These are phyloP conservation scores for Coregonus sp. DNA, from an alignment of 2,797 vertebrate species.

Conservation along the genomic window DNA sequence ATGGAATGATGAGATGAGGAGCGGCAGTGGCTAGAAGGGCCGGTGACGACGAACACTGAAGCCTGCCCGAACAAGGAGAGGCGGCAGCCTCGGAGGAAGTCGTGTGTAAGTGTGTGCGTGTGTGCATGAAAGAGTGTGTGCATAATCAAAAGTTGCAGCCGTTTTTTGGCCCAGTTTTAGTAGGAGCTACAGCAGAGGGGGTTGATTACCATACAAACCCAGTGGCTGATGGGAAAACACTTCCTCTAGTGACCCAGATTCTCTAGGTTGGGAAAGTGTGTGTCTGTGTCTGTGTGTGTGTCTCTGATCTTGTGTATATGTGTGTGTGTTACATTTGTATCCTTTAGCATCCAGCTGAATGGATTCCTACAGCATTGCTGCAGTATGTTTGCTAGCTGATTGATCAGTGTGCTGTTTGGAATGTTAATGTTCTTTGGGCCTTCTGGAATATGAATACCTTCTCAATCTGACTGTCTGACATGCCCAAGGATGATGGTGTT, in stretches of 20 bases:
- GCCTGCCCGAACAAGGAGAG: too few species aligned
- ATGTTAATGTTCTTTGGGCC: not conserved
- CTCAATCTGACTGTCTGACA: not conserved
- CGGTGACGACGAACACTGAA: too few species aligned
- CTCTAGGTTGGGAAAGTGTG: not conserved
- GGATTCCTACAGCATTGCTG: too few species aligned
- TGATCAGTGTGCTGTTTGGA: not conserved
- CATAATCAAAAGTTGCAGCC: not conserved
- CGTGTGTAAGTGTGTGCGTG: not conserved
- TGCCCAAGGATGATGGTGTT: not conserved
- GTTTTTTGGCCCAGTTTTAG: not conserved
- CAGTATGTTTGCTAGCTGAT: not conserved
- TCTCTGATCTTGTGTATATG: too few species aligned
- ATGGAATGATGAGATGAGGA: too few species aligned
- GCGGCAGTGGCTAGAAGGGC: too few species aligned
- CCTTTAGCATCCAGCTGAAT: not conserved
- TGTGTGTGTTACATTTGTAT: not conserved
- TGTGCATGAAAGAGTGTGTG: slow-evolving; percentile 9
- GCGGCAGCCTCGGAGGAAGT: too few species aligned
- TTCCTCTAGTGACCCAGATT: not conserved
- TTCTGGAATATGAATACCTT: not conserved
- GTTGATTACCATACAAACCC: too few species aligned
- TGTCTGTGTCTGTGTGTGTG: not conserved
- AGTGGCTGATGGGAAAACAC: too few species aligned
- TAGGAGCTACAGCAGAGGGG: too few species aligned